Evolutionary conservation across 2,888 invertebrate species (phyloP), one percentile per base, ranked within the genome.

Genomic region (Nomada goodeniana): DNA sequence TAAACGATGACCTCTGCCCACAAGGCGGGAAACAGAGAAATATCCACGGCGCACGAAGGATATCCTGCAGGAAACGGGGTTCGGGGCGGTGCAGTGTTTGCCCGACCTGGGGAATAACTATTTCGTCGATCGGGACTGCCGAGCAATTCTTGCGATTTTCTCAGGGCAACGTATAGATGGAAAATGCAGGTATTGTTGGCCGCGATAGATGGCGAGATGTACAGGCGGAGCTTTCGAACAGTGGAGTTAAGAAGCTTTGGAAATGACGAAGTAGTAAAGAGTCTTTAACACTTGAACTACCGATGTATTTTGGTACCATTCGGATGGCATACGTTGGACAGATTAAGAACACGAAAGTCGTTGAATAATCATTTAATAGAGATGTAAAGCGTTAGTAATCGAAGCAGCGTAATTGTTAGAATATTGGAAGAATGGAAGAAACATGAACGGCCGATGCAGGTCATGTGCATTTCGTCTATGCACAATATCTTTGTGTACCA

Each of bases 1-100:
- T 70, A 77, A 81, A 77, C 83, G 83, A 67, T 73, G 67, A 29
- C 42, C 50, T 59, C 23, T 55, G 20, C 18, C 23, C n/a, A 57
- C 50, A 47, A 61, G 20, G 13, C n/a, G 26, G 55, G 20, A 44
- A 42, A 26, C 18, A 20, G 36, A 36, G 50, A 42, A 15, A 64
- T 20, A 76, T 70, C 36, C 36, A 20, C 23, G 23, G 55, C 18
- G 42, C 4, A 11, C 55, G 18, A 63, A 44, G 59, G 76, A 80
- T 80, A 80, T 57, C 50, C 44, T 50, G 47, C 20, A 60, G 63
- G 42, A 69, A 73, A 44, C 64, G 18, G 18, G 44, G 26, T 23
- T 64, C 42, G 67, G 53, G 61, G 55, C 13, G 71, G 59, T n/a
- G 50, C 26, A 59, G 60, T 59, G 73, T 57, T 60, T 65, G 64